Evolutionary conservation across 35 echinoderm and acorn worm species (phyloP).

Genomic region (Chiridota heheva): DNA sequence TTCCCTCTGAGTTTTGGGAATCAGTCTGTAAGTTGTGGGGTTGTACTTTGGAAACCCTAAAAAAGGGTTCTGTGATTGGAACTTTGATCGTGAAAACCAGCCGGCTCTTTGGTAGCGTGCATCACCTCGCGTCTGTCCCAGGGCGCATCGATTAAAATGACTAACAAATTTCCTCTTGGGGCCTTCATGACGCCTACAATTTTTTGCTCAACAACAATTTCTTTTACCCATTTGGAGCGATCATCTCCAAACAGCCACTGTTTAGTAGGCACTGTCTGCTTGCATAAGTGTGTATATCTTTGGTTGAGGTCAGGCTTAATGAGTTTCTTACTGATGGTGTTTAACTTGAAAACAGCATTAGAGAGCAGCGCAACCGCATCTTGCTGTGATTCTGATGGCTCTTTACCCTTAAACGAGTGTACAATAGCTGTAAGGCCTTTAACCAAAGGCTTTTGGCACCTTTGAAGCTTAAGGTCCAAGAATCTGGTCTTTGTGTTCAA

Average conservation of each 20-base stretch:
- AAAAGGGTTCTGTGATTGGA: slow-evolving; percentile 17
- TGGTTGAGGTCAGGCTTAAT: slow-evolving; percentile 49
- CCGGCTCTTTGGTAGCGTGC: slow-evolving; percentile 4
- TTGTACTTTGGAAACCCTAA: not conserved
- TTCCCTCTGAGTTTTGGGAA: slow-evolving; percentile 13
- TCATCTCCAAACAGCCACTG: slow-evolving; percentile 56
- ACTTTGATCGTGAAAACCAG: slow-evolving; percentile 15
- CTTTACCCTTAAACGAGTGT: not conserved
- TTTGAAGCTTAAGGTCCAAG: slow-evolving; percentile 48
- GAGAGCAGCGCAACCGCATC: slow-evolving; percentile 6
- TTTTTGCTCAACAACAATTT: slow-evolving; percentile 53
- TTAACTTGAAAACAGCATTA: slow-evolving; percentile 40
- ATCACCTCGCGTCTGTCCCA: not conserved
- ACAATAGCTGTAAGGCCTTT: slow-evolving; percentile 42
- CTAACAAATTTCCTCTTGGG: not conserved
- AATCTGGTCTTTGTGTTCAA: not conserved
- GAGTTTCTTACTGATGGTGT: slow-evolving; percentile 35
- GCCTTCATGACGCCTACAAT: slow-evolving; percentile 25
- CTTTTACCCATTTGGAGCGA: slow-evolving; percentile 37
- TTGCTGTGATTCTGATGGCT: slow-evolving; percentile 4
- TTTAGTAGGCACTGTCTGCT: slow-evolving; percentile 3
- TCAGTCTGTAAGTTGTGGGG: slow-evolving; percentile 26
- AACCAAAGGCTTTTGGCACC: slow-evolving; percentile 34
- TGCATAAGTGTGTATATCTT: slow-evolving; percentile 36
- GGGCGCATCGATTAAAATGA: not conserved